Conservation (phyloP, 2,888 invertebrate species). For the Lepidocyrtoides sp. region DNA sequence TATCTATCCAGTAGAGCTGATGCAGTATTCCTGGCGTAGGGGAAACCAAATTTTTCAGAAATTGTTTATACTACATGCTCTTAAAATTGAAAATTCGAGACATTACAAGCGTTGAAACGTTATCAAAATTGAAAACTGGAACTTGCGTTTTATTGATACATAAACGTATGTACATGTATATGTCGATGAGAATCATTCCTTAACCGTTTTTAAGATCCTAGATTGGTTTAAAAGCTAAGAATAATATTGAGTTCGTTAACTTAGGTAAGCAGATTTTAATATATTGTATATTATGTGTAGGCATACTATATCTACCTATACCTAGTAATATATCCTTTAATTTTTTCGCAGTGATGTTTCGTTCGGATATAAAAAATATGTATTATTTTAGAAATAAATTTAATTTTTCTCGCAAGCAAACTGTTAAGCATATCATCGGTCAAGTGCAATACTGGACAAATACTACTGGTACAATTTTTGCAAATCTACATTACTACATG, state of each 20-base stretch:
- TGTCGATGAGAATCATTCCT: constrained; percentile 51
- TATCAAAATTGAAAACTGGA: constrained; percentile 32
- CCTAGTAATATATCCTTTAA: too few relatives aligned
- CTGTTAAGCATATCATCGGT: too few relatives aligned
- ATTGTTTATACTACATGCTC: not conserved
- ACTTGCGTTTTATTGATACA: not conserved
- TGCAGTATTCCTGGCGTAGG: constrained; percentile 97
- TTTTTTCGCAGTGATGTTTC: constrained; percentile 20
- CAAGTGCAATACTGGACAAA: too few relatives aligned
- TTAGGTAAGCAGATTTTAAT: not conserved
- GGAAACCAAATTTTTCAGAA: constrained; percentile 13
- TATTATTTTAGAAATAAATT: constrained; percentile 22
- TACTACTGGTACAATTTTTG: too few relatives aligned
- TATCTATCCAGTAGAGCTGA: constrained; percentile 98
- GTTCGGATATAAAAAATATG: not conserved
- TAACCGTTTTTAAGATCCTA: constrained; percentile 30
- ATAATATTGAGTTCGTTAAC: not conserved
- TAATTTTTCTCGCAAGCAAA: not conserved
- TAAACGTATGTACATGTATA: constrained; percentile 9
- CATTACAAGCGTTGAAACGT: not conserved
- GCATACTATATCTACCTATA: not conserved
- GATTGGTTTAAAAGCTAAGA: not conserved
- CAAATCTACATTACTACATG: too few relatives aligned
- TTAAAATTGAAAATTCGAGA: not conserved
- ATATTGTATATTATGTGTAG: not conserved